Conservation (phyloP, 1,140 invertebrate species). For the Drosophila chauvacae region DNA sequence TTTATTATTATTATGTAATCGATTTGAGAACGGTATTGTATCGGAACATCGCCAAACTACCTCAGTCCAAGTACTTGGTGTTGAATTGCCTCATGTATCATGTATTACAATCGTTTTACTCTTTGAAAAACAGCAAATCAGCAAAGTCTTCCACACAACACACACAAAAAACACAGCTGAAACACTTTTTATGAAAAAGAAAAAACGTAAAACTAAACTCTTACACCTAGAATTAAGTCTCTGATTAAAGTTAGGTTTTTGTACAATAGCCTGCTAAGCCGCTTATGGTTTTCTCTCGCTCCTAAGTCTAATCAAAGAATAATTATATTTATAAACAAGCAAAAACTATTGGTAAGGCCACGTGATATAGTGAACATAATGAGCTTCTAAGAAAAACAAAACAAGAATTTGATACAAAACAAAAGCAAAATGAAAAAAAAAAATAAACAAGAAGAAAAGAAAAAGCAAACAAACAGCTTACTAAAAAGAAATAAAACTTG, state of each 20-base stretch:
- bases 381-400: conserved; percentile 70
- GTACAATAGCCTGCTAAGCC: conserved; percentile 48
- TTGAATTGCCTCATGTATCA: conserved; percentile 78
- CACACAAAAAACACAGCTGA: conserved; percentile 23
- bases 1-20: conserved; percentile 77
- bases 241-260: conserved; percentile 67
- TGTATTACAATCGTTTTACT: conserved; percentile 40
- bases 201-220: conserved; percentile 40
- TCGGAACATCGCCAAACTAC: conserved; percentile 71
- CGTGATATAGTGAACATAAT: conserved; percentile 81
- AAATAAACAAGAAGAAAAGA: conserved; percentile 44
- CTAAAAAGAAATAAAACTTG: conserved; percentile 76
- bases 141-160: conserved; percentile 53
- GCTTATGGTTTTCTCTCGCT: conserved; percentile 54
- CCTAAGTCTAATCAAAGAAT: conserved; percentile 57
- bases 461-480: conserved; percentile 63
- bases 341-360: conserved; percentile 69
- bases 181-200: conserved; percentile 59
- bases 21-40: conserved; percentile 73
- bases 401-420: conserved; percentile 59
- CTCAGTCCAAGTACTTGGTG: conserved; percentile 81
- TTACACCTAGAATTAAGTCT: conserved; percentile 55
- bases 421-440: conserved; percentile 15
- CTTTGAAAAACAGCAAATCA: conserved; percentile 55
- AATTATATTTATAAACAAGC: conserved; percentile 43